Base-by-base conservation (phyloP, 2,113 vertebrate species). In the Micronycteris hirsuta region DNA sequence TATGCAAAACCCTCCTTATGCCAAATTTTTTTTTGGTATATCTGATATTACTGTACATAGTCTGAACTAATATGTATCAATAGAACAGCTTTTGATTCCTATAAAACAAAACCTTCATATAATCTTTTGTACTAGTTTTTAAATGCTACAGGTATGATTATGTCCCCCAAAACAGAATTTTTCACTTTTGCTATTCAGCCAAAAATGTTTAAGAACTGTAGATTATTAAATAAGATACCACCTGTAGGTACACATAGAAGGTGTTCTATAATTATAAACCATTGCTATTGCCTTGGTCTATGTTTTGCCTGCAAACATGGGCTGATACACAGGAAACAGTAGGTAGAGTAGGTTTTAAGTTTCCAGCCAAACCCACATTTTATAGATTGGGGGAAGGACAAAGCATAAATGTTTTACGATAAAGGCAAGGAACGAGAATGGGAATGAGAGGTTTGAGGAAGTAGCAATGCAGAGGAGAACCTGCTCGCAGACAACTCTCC, bases 131-230 rank as follows among this genome's bases (percentile, higher is more conserved):
- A 90, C 17, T 85, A 54, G 41, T 65, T 91, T 94, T 91, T 92
- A 89, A 94, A 84, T n/a, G 19, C n/a, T 90, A 28, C n/a, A 89
- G n/a, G 13, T 52, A 89, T 86, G 74, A 87, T 38, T 85, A 80
- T 52, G 22, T 67, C 49, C n/a, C 84, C 81, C 8, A 16, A 80
- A 87, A 67, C 6, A 82, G 33, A 56, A 38, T 74, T 63, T 80
- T 63, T 54, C 11, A 20, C 41, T 52, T 68, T 61, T 70, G 49
- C 20, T 94, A 68, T 11, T 86, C 20, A 77, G 54, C 14, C 67
- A 14, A 89, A 94, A 87, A 86, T 78, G 52, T 86, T 86, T 87
- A 91, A 83, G 90, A 45, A 61, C 0, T 73, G 26, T 67, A 94
- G 74, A 86, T 82, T 83, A 89, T 83, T 73, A 84, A 83, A 56